phyloP scores from a whole-genome alignment of 2,113 vertebrate species.

The Turdus rufiventris region DNA sequence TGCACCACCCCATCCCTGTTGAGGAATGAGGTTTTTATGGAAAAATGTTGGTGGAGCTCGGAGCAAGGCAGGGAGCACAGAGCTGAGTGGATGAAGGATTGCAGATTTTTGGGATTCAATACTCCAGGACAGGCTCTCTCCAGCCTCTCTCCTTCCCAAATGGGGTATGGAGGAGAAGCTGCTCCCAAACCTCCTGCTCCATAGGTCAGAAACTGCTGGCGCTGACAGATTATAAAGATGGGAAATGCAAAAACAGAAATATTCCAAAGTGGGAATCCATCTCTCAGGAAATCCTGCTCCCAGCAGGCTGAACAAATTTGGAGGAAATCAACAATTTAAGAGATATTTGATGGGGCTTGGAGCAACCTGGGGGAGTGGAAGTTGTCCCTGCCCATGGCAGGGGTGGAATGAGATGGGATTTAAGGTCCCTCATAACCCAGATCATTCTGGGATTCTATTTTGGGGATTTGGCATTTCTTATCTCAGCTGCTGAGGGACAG shows the following conservation, averaged over 20 bases:
- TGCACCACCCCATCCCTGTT: neutral
- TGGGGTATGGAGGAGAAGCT: neutral
- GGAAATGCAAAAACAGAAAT: neutral
- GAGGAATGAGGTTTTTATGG: neutral
- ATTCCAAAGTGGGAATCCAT: neutral
- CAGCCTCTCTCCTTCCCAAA: neutral
- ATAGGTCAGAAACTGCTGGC: neutral
- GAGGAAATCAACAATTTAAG: neutral
- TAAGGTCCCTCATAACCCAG: neutral
- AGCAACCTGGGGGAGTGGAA: neutral
- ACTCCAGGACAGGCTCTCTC: neutral
- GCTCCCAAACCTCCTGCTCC: neutral
- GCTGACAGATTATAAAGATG: neutral
- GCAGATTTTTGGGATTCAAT: accelerated
- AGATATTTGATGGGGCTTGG: neutral
- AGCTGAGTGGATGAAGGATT: accelerated
- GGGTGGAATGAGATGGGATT: neutral
- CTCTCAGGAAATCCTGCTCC: neutral
- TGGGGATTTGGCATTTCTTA: neutral
- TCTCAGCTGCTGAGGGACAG: neutral
- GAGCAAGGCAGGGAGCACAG: neutral
- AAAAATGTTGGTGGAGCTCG: neutral
- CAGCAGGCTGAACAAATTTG: neutral
- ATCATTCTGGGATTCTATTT: neutral
- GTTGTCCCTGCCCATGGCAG: neutral